Conservation (phyloP, 2,797 vertebrate species). For the Eulemur coronatus region DNA sequence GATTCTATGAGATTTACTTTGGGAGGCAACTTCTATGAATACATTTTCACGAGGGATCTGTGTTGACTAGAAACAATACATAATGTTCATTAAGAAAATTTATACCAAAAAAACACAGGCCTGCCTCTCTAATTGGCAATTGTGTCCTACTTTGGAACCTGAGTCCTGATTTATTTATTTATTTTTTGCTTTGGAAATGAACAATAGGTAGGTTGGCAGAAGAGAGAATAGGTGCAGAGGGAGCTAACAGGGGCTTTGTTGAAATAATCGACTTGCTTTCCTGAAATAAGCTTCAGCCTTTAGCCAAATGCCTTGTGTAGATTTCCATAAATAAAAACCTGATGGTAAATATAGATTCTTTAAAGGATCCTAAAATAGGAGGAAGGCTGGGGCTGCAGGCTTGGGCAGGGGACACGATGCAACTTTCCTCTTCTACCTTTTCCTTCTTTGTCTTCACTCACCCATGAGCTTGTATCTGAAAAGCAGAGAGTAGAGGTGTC, state of each 20-base stretch:
- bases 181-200: constrained; percentile 7
- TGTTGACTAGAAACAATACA: neutral
- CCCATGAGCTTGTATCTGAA: neutral
- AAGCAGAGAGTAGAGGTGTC: neutral
- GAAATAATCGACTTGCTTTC: neutral
- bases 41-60: neutral
- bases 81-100: neutral
- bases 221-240: constrained; percentile 25
- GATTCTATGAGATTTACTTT: neutral
- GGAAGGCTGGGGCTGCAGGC: neutral
- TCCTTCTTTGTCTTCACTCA: neutral
- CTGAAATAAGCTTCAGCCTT: constrained; percentile 60
- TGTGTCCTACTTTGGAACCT: neutral
- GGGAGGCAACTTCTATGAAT: neutral
- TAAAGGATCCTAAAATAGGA: constrained; percentile 49
- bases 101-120: neutral
- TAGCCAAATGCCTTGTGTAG: constrained; percentile 44
- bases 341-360: constrained; percentile 54
- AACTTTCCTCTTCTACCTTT: neutral
- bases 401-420: neutral
- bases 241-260: neutral
- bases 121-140: neutral
- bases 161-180: neutral
- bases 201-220: constrained; percentile 39
- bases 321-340: constrained; percentile 44